Base-by-base conservation (phyloP, 92 coral and sea anemone species). In the Montipora capitata region DNA sequence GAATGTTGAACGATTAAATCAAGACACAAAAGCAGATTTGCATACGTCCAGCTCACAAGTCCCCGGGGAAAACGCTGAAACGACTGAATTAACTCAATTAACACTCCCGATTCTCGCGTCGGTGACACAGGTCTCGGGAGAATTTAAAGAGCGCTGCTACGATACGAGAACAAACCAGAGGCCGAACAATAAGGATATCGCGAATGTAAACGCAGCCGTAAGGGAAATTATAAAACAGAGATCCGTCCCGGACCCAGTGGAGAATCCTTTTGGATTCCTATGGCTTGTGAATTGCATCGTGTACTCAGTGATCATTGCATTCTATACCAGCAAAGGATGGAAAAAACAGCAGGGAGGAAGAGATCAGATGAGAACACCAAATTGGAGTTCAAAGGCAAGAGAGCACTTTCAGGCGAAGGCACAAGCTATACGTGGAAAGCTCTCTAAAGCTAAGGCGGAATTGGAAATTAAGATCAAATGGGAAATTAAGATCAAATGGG, bases 41-140 rank as follows among this genome's bases (percentile, higher is more conserved):
- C 51, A 44, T 44, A 44, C 8, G 51, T 44, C 51, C 5, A 44
- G 51, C 51, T 44, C 51, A 44, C 51, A 44, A 44, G 51, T 44
- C 51, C 51, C 51, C 51, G 8, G 0, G 2, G 51, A 1, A 44
- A 62, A 62, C 35, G 68, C 68, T 62, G 68, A 62, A 62, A 62
- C 35, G 68, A 62, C 68, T 62, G 68, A 62, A 14, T 62, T 62
- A 20, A 62, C 12, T 62, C 16, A 62, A 62, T 62, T 62, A 62
- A 62, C 68, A 62, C 2, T 62, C 16, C 12, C 35, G 68, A 62
- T 62, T 62, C 68, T 62, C 12, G 68, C 68, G 12, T 62, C 68
- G 68, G 68, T 62, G 68, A 62, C 68, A 15, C 68, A 20, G 68
- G 68, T 62, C 68, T 62, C 4, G 68, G 68, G 68, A 62, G 68